These are phyloP conservation scores for Chamaedrilus cognettii DNA, from an alignment of 2,888 invertebrate species.

Conservation along the genomic window DNA sequence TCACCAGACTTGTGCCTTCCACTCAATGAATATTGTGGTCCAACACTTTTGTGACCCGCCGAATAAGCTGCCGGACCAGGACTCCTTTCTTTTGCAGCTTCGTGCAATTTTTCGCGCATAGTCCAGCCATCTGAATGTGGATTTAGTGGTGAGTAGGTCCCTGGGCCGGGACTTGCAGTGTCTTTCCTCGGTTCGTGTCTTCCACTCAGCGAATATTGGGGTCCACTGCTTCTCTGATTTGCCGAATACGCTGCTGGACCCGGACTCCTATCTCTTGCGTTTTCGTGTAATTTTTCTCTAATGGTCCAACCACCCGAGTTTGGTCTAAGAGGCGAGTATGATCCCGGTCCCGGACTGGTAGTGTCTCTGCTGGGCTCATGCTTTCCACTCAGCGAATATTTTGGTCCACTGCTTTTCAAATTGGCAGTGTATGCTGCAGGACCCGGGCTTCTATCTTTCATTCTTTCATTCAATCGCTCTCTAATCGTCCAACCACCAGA, in stretches of 20 bases:
- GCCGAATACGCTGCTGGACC: conserved; percentile 3
- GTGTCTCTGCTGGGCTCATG: neutral
- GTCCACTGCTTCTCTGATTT: neutral
- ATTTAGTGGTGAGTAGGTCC: neutral
- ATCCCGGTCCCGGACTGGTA: neutral
- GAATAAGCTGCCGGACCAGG: conserved; percentile 18
- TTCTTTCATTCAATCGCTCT: neutral
- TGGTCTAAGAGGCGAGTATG: neutral
- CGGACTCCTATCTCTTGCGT: neutral
- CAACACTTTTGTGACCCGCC: neutral
- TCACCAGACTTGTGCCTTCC: neutral
- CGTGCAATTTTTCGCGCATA: conserved; percentile 3
- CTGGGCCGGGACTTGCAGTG: neutral
- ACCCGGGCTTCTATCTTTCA: conserved; percentile 12
- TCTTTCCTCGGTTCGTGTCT: neutral
- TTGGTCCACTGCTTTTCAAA: neutral
- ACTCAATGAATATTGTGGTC: neutral
- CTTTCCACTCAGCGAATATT: neutral
- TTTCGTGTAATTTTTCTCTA: neutral
- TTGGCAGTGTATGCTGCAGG: conserved; percentile 7
- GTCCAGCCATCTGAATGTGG: neutral
- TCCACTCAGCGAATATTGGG: neutral
- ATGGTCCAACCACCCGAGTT: conserved; percentile 7
- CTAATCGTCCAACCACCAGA: conserved; percentile 11
- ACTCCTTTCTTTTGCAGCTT: conserved; percentile 3